phyloP scores from a whole-genome alignment of 2,797 vertebrate genomes.

The Podarcis siculus region DNA sequence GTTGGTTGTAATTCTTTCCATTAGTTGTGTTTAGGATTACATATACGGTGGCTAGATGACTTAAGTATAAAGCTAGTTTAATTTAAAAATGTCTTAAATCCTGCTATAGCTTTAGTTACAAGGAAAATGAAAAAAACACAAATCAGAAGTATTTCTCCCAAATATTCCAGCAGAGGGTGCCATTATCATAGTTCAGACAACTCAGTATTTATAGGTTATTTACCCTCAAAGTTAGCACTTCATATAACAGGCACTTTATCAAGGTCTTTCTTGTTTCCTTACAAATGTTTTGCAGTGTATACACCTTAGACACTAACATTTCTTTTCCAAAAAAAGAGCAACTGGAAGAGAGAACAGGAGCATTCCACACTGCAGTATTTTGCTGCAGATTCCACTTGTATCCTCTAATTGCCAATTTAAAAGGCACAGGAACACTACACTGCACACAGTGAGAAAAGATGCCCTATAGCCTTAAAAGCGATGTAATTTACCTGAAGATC shows the following conservation, averaged over 20 bases:
- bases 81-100: background rate
- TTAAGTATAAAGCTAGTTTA: background rate
- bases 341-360: background rate
- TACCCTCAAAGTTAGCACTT: background rate
- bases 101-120: accelerated
- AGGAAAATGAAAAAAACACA: accelerated
- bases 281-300: background rate
- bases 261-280: background rate
- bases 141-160: background rate
- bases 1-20: background rate
- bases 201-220: background rate
- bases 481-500: conserved; percentile 82
- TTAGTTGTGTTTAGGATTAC: background rate
- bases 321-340: background rate
- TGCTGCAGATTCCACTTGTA: background rate
- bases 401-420: background rate
- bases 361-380: background rate
- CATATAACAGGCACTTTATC: background rate
- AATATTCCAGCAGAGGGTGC: conserved; percentile 75
- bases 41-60: background rate
- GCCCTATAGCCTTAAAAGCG: background rate
- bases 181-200: conserved; percentile 28
- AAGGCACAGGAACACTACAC: background rate
- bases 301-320: background rate
- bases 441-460: background rate